phyloP scores from a whole-genome alignment of 2,797 vertebrate species.

The Trachurus trachurus region DNA sequence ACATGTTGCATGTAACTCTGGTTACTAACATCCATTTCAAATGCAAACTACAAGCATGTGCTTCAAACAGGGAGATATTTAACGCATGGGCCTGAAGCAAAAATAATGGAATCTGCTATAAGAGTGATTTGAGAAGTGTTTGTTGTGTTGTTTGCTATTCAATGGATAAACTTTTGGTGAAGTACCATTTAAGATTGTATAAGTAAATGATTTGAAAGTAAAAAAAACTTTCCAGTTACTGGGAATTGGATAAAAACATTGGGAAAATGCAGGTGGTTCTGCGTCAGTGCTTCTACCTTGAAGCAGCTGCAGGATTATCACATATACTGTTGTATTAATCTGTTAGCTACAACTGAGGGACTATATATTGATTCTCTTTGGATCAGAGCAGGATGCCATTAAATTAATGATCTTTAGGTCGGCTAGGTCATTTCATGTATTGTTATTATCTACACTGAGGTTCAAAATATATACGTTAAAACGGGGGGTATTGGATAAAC shows the following conservation, averaged over 20 bases:
- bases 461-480: background rate
- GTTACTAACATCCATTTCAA: background rate
- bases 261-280: background rate
- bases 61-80: background rate
- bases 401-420: background rate
- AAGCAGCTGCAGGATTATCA: constrained; percentile 9
- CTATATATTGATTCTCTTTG: background rate
- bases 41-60: background rate
- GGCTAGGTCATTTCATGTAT: background rate
- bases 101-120: background rate
- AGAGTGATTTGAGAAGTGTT: background rate
- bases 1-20: background rate
- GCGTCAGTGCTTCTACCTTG: background rate
- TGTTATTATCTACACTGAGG: background rate
- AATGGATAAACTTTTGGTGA: background rate
- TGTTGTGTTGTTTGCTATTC: background rate
- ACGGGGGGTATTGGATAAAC: background rate
- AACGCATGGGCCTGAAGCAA: background rate
- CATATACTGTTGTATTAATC: background rate
- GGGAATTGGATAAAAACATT: background rate
- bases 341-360: background rate
- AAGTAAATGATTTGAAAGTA: background rate
- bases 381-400: background rate
- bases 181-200: background rate
- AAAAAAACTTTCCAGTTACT: background rate